Evolutionary conservation across 2,888 invertebrate species (phyloP).

Genomic region (Dasysyrphus albostriatus): DNA sequence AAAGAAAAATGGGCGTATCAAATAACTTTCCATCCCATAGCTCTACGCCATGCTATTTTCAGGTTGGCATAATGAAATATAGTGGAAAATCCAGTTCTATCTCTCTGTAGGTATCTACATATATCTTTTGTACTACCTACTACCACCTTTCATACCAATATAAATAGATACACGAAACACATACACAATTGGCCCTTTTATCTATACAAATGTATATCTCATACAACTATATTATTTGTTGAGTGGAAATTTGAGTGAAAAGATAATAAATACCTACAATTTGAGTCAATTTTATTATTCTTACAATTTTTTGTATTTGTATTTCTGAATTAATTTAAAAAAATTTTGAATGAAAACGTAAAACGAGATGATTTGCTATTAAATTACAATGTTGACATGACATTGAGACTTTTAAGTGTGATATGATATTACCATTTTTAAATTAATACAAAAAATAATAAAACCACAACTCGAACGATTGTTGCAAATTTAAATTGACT

Average conservation of each 20-base stretch:
- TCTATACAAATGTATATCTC: neutral
- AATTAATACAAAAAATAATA: constrained; percentile 5
- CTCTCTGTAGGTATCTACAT: neutral
- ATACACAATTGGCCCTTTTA: neutral
- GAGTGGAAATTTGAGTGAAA: constrained; percentile 46
- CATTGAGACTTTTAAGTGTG: constrained; percentile 53
- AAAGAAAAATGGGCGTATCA: constrained; percentile 71
- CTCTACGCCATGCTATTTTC: constrained; percentile 55
- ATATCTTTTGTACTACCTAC: neutral
- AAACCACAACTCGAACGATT: neutral
- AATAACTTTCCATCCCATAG: constrained; percentile 65
- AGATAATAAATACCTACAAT: neutral
- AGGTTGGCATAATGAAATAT: constrained; percentile 29
- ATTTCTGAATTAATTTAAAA: constrained; percentile 13
- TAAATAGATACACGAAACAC: neutral
- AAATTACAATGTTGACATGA: constrained; percentile 61
- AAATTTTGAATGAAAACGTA: constrained; percentile 27
- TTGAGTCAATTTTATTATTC: neutral
- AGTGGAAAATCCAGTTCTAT: constrained; percentile 67
- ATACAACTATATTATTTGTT: constrained; percentile 23
- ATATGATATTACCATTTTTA: constrained; percentile 34
- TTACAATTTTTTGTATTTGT: neutral
- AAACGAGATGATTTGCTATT: constrained; percentile 46
- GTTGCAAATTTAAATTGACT: neutral
- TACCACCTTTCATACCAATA: constrained; percentile 1